Evolutionary conservation across 2,113 vertebrate species (phyloP), one percentile per base, ranked within the genome.

Genomic region (Egretta garzetta): DNA sequence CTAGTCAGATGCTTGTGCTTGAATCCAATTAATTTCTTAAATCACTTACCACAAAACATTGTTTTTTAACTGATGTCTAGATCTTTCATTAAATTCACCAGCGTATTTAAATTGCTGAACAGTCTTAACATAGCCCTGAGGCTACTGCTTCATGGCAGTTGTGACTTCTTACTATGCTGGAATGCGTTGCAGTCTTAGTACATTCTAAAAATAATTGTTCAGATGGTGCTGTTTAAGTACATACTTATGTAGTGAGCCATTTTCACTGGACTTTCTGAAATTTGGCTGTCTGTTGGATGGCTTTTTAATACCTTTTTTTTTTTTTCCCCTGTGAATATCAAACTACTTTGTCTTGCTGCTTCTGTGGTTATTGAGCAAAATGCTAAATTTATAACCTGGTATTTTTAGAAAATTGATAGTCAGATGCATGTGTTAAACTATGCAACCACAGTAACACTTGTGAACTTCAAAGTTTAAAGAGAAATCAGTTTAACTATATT

Each of bases 191-290:
- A 71, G 81, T 66, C 67, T 60, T 80, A 27, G 86, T 90, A 49
- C 81, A 43, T 92, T 95, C 93, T 97, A 96, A 96, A 97, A 97
- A 96, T 96, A 96, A 96, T 94, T 95, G 86, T 95, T 97, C 89
- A 90, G 86, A 93, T 96, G 91, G 63, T 93, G 85, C 74, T 80
- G 22, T 81, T 96, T 41, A 88, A 96, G 90, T 88, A 59, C 94
- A 80, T 97, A 83, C 89, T 95, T 92, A 71, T 1, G n/a, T 63
- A 92, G 77, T 96, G 94, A 94, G 79, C 81, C 63, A 30, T 91
- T 96, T 96, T 80, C 80, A 90, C 41, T 93, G 84, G 84, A 76
- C 84, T 90, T 87, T 37, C 35, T 91, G 80, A 89, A 94, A 89
- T 50, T 63, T 56, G 41, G 32, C 58, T 33, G 53, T 91, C 66